Base-by-base conservation (phyloP, 2,797 vertebrate genomes). In the Coilia nasus region DNA sequence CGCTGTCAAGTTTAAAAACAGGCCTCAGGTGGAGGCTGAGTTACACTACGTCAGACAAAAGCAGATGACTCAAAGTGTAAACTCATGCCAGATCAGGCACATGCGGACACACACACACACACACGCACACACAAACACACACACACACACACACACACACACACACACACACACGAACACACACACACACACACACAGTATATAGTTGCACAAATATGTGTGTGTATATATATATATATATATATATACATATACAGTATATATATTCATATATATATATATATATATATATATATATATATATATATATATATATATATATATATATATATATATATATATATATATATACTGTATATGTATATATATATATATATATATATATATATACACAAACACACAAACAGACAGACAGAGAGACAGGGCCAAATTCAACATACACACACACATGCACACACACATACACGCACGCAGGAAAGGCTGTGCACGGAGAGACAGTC, bases 391-490 rank as follows among this genome's bases (percentile, higher is more conserved):
- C n/a, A 35, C 3, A 71, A 0, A 71, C 28, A 35, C 3, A 35
- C 14, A 78, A 17, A 75, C 31, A 75, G 11, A 78, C 31, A 78
- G 11, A 21, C 31, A 44, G 11, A 78, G 6, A 19, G 10, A 41
- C 31, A 54, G 9, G 9, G 14, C 56, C 56, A 57, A 14, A 62
- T 1, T 12, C 62, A 31, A 67, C 62, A 67, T 23, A 67, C 62
- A 67, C 7, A n/a, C 21, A 23, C 21, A 64, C 60, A 28, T 23
- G 28, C 25, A 71, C 12, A 57, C 56, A 57, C 12, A 19, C 25
- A 71, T 25, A 64, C n/a, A 28, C n/a, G 59, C 67, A 86, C 50
- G 44, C 10, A 80, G 0, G 25, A 89, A 46, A 85, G n/a, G n/a
- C n/a, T n/a, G n/a, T n/a, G n/a, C n/a, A n/a, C n/a, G n/a, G 12